phyloP scores from a whole-genome alignment of 1,140 invertebrate species.

The Hypothenemus hampei region DNA sequence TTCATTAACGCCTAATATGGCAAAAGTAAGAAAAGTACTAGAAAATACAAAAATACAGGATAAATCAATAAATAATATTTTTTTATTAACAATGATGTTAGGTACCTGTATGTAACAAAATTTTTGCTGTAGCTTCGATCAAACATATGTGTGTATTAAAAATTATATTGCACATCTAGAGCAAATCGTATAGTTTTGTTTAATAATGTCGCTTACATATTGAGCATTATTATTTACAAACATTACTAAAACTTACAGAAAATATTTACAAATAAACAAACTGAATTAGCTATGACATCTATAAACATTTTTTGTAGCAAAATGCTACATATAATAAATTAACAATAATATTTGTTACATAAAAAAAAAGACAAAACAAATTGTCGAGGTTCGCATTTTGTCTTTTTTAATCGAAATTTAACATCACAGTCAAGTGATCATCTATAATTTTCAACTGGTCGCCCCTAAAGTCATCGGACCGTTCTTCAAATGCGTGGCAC shows the following conservation, averaged over 20 bases:
- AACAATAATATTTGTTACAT: not conserved
- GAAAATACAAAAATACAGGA: no score
- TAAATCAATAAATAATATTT: no score
- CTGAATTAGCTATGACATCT: not conserved
- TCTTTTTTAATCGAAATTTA: not conserved
- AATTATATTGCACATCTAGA: conserved; percentile 13
- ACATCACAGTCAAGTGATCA: conserved; percentile 32
- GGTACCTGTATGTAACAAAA: no score
- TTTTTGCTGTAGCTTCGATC: no score
- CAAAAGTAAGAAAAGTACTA: no score
- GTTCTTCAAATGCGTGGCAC: conserved; percentile 41
- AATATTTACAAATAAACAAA: not conserved
- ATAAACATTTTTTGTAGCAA: not conserved
- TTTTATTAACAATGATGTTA: no score
- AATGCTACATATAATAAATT: not conserved
- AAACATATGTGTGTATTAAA: no score
- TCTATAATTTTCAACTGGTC: conserved; percentile 42
- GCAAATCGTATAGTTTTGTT: not conserved
- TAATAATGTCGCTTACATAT: conserved; percentile 11
- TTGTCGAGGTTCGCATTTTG: not conserved
- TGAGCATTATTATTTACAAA: conserved; percentile 3
- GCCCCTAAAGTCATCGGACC: conserved; percentile 41
- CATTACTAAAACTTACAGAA: not conserved
- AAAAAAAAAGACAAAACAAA: not conserved
- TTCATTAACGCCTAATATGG: conserved; percentile 26